Evolutionary conservation across 2,113 vertebrate genomes (phyloP).

Genomic region (Pampusana beccarii): DNA sequence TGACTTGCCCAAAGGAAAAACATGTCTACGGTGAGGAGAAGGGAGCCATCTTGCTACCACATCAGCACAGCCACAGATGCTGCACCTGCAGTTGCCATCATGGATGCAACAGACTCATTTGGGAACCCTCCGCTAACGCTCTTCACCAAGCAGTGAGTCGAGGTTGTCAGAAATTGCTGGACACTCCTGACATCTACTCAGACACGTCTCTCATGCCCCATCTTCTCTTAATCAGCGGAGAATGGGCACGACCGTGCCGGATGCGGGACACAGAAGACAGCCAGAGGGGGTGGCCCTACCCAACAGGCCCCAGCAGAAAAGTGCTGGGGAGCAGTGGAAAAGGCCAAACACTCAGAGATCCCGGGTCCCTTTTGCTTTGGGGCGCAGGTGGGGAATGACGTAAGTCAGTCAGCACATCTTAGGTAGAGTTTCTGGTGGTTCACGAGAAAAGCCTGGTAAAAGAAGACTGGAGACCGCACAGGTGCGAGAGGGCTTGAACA

Average conservation of each 20-base stretch:
- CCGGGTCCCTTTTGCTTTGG: not conserved
- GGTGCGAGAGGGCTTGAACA: not conserved
- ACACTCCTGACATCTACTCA: not conserved
- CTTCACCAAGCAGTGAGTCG: rapidly evolving
- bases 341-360: not conserved
- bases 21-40: not conserved
- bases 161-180: not conserved
- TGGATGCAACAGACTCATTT: not conserved
- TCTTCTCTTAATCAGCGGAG: not conserved
- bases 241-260: rapidly evolving
- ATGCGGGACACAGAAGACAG: not conserved
- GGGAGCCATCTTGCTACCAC: not conserved
- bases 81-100: no score
- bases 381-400: not conserved
- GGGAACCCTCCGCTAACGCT: not conserved
- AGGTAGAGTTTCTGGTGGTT: not conserved
- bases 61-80: not conserved
- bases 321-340: not conserved
- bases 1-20: not conserved
- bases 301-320: not conserved
- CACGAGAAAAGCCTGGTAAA: not conserved
- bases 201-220: rapidly evolving
- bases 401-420: not conserved
- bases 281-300: not conserved
- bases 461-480: not conserved